Base-by-base conservation (phyloP, 1,140 invertebrate genomes). In the Chlorops oryzae region DNA sequence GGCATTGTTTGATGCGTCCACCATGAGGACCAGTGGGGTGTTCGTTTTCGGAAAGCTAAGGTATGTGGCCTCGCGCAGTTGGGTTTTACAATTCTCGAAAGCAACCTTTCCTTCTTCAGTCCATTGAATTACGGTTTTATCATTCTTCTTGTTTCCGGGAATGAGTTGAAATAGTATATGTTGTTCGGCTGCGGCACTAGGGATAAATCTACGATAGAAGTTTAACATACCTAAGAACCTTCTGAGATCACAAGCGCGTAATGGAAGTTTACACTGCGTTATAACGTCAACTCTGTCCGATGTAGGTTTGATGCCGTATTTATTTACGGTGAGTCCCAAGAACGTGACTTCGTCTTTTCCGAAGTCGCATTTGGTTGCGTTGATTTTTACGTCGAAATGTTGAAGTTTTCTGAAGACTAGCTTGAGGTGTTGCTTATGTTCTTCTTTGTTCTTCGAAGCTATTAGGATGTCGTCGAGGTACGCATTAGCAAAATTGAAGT, bases 401-500 rank as follows among this genome's bases (percentile, higher is more conserved):
- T 27, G 17, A 18, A 65, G 40, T 25, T 58, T 32, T 15, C 45
- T 15, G 32, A 64, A 64, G 3, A 69, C 34, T 18, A 32, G 22
- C 15, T 53, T 24, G 10, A 67, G 50, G 42, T 73, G 61, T 38
- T 50, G 5, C 0, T 45, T 12, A 50, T 74, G 68, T 44, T 72
- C 57, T 28, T 63, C 52, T 25, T 50, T 41, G 35, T 51, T 50
- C 35, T 45, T 51, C 0, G 64, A 73, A 35, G 50, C 74, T 5
- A 81, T 58, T 3, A 80, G 59, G 24, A 83, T 71, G 56, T 81
- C 80, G 53, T 81, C 80, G 22, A 55, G 27, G 37, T 52, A 63
- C 2, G 37, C 40, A 46, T 63, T 73, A n/a, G 60, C 56, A 13
- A 74, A 55, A 7, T 60, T 70, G 62, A 51, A 52, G 13, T 59